A percentile compares a stretch with the other conserved stretches of the same genome.
Conservation (phyloP, 2,113 vertebrate genomes). For the Apistogramma diplotaenia region DNA sequence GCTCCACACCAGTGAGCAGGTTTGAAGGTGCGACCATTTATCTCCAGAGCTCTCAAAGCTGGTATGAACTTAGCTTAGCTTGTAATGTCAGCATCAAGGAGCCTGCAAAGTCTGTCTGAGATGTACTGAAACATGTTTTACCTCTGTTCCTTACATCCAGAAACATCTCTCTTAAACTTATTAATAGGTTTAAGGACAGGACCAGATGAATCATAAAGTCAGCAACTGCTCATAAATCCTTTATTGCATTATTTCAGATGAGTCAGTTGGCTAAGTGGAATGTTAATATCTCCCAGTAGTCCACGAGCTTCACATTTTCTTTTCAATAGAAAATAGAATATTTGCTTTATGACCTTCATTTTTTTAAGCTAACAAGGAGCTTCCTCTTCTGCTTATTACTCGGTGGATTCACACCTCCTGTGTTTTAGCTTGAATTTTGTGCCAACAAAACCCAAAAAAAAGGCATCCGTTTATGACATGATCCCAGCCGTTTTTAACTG, state of each 20-base stretch:
- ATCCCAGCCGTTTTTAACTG: background rate
- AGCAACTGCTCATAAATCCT: background rate
- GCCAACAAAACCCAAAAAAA: background rate
- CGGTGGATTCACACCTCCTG: background rate
- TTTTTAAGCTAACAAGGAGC: background rate
- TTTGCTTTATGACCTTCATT: conserved; percentile 28
- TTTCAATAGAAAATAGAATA: conserved; percentile 24
- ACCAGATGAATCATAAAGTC: background rate
- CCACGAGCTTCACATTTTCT: background rate
- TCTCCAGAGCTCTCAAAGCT: background rate
- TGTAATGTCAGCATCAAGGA: background rate
- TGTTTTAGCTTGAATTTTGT: background rate
- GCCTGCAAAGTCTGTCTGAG: no score
- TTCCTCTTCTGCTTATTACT: background rate
- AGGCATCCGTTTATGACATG: background rate
- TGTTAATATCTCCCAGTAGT: background rate
- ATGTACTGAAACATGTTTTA: background rate
- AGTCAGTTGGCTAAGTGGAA: background rate
- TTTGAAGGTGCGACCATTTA: conserved; percentile 8
- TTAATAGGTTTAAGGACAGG: background rate
- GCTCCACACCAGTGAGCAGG: background rate
- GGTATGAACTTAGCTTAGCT: background rate
- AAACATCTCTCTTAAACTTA: background rate
- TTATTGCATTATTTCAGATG: conserved; percentile 1
- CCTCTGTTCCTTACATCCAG: background rate